phyloP scores from a whole-genome alignment of 2,797 vertebrate species.

The Hoplostethus mediterraneus region DNA sequence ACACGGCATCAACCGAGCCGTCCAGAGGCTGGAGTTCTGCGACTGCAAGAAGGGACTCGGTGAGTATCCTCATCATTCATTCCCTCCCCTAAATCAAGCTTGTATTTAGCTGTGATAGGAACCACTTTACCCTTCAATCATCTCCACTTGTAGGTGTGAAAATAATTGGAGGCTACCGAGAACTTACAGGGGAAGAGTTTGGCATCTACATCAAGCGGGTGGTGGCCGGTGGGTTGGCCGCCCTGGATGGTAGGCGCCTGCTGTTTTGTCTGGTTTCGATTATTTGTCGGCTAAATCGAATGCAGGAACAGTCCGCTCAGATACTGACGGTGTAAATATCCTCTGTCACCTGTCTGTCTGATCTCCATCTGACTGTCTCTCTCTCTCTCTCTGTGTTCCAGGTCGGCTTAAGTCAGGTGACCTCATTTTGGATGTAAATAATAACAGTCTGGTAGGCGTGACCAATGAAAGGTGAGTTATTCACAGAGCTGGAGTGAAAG shows the following conservation, averaged over 20 bases:
- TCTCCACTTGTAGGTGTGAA: constrained; percentile 84
- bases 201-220: constrained; percentile 91
- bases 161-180: constrained; percentile 88
- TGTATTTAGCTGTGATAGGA: too few species aligned
- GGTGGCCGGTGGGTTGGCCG: constrained; percentile 85
- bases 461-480: constrained; percentile 86
- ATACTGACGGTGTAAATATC: neutral
- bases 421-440: constrained; percentile 91
- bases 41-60: constrained; percentile 90
- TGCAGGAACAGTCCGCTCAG: too few species aligned
- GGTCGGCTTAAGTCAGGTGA: constrained; percentile 89
- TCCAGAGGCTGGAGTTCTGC: constrained; percentile 86
- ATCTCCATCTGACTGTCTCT: constrained; percentile 4
- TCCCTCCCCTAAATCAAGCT: too few species aligned
- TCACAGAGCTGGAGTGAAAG: neutral
- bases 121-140: neutral
- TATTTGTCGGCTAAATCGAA: neutral
- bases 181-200: constrained; percentile 87
- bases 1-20: constrained; percentile 87
- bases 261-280: neutral
- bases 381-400: constrained; percentile 63
- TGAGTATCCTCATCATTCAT: constrained; percentile 67
- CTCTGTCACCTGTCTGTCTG: constrained; percentile 1
- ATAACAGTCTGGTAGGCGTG: constrained; percentile 87
- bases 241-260: constrained; percentile 83